Conservation (phyloP, 2,888 invertebrate genomes). For the Parthenolecanium corni region DNA sequence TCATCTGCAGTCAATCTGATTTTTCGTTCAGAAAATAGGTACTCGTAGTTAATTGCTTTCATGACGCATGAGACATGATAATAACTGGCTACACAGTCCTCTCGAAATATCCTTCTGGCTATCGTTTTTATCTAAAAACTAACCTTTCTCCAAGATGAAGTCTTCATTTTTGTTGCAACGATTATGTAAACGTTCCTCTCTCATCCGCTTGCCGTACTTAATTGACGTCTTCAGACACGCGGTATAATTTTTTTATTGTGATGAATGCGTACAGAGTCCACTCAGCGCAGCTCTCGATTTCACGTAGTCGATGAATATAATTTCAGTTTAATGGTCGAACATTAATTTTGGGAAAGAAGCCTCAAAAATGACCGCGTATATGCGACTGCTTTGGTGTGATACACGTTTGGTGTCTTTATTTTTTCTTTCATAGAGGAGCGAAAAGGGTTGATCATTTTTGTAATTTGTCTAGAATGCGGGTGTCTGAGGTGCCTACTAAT, state of each 20-base stretch:
- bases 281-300: not conserved
- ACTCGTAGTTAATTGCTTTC: not conserved
- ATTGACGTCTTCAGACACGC: not conserved
- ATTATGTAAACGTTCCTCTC: slow-evolving; percentile 10
- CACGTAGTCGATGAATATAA: not conserved
- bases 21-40: not conserved
- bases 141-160: slow-evolving; percentile 5
- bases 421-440: no score
- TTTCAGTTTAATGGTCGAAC: no score
- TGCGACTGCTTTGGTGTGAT: no score
- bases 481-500: no score
- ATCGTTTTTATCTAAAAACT: slow-evolving; percentile 10
- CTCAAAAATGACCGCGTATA: no score
- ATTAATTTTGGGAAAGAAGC: no score
- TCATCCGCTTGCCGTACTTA: not conserved
- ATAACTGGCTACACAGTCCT: not conserved
- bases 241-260: not conserved
- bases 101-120: slow-evolving; percentile 1
- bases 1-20: not conserved
- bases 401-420: no score
- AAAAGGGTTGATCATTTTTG: no score
- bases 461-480: no score
- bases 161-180: slow-evolving; percentile 13
- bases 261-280: slow-evolving; percentile 9
- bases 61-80: not conserved